A percentile compares a stretch with the other conserved stretches of the same genome.
phyloP scores from a whole-genome alignment of 2,113 vertebrate species.

The Oriolus oriolus region DNA sequence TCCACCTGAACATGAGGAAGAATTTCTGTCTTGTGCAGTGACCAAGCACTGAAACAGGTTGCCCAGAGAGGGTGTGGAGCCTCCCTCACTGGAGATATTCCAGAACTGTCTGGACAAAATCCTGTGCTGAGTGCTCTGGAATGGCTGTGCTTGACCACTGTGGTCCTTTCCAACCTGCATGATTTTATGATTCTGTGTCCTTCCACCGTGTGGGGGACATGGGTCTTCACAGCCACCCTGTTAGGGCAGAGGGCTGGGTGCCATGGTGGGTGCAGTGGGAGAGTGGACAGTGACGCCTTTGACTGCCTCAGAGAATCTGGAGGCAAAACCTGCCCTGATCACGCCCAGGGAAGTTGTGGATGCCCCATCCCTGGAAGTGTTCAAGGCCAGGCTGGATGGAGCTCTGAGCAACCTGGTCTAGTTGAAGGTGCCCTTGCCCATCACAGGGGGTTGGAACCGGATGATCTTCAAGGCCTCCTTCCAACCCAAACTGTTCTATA shows the following conservation, averaged over 20 bases:
- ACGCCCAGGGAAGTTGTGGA: neutral
- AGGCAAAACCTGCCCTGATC: accelerated
- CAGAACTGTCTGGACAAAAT: neutral
- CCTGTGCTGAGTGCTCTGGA: neutral
- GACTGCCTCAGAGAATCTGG: neutral
- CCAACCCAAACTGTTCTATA: neutral
- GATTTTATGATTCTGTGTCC: neutral
- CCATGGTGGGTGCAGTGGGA: accelerated
- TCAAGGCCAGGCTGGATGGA: neutral
- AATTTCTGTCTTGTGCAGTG: neutral
- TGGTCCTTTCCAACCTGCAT: accelerated
- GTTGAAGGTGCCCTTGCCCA: neutral
- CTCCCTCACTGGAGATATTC: neutral
- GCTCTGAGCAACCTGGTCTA: neutral
- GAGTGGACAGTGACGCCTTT: too few species aligned
- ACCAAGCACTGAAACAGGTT: neutral
- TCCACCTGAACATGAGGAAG: neutral
- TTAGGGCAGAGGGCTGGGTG: neutral
- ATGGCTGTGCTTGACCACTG: neutral
- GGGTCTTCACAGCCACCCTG: neutral
- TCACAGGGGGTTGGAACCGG: neutral
- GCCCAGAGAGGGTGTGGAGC: neutral
- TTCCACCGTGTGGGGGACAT: accelerated
- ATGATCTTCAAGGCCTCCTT: neutral
- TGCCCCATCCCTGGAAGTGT: neutral